Conservation (phyloP, 2,888 invertebrate genomes). For the Campoplex capitator region DNA sequence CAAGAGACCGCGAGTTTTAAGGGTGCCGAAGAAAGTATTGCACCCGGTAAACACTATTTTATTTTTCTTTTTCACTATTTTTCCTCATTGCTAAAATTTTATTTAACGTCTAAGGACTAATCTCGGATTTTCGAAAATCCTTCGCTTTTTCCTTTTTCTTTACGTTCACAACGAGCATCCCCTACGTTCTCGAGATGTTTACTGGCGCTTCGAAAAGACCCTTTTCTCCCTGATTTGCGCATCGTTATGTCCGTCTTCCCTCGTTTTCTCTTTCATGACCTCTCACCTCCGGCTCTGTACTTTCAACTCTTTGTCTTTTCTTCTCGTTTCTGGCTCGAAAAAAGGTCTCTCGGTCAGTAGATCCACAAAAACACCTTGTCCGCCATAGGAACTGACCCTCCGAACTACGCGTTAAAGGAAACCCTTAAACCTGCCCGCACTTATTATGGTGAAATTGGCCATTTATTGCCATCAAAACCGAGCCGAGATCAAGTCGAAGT, state of each 20-base stretch:
- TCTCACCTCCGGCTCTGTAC: not conserved
- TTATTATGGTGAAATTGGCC: conserved; percentile 2
- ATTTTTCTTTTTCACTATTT: not conserved
- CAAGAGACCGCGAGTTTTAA: conserved; percentile 25
- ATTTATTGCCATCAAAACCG: not conserved
- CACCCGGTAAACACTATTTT: conserved; percentile 19
- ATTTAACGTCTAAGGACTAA: conserved; percentile 47
- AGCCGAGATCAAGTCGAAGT: not conserved
- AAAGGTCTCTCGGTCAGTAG: conserved; percentile 34
- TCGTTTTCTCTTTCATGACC: not conserved
- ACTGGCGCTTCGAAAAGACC: conserved; percentile 15
- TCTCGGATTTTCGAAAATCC: conserved; percentile 58
- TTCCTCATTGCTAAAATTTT: conserved; percentile 7
- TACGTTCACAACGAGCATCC: not conserved
- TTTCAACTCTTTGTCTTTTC: not conserved
- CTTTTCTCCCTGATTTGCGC: conserved; percentile 25
- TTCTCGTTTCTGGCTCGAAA: not conserved
- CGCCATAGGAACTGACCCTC: conserved; percentile 15
- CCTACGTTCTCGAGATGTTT: not conserved
- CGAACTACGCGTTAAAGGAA: not conserved
- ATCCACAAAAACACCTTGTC: conserved; percentile 23
- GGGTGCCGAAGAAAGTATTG: conserved; percentile 16
- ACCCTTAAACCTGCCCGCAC: conserved; percentile 19
- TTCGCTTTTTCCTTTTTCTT: not conserved
- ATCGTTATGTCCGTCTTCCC: not conserved